A percentile compares a stretch with the other conserved stretches of the same genome.
These are phyloP conservation scores for Eupithecia insigniata DNA, from an alignment of 2,888 invertebrate species.

Conservation along the genomic window DNA sequence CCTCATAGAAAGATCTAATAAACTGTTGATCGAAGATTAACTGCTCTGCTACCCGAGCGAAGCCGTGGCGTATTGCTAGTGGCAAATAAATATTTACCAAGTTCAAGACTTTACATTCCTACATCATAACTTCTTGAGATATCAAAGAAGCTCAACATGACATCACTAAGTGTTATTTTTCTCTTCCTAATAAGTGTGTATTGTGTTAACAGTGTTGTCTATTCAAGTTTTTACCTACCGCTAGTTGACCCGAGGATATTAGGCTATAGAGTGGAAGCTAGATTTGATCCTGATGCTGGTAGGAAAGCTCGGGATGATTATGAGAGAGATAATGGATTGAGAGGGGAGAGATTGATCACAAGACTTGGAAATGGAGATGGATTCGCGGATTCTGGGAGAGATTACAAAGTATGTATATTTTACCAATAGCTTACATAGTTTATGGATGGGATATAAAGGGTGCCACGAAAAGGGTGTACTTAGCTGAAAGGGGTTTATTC, in stretches of 20 bases:
- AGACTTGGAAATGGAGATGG: constrained; percentile 68
- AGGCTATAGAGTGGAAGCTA: constrained; percentile 67
- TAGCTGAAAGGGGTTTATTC: too few species aligned
- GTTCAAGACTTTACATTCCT: not conserved
- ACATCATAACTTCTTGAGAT: constrained; percentile 2
- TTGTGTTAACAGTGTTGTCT: constrained; percentile 50
- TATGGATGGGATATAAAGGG: too few species aligned
- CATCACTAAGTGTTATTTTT: not conserved
- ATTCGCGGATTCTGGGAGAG: constrained; percentile 36
- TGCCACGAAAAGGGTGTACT: too few species aligned
- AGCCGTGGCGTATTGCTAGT: not conserved
- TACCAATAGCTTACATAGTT: too few species aligned
- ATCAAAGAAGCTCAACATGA: not conserved
- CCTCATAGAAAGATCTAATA: too few species aligned
- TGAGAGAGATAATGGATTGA: constrained; percentile 57
- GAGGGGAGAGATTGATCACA: constrained; percentile 66
- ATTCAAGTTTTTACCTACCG: constrained; percentile 77
- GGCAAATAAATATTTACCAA: constrained; percentile 1
- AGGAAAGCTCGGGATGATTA: constrained; percentile 56
- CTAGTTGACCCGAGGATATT: constrained; percentile 66
- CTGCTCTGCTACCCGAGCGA: not conserved
- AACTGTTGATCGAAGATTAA: too few species aligned
- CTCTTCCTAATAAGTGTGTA: not conserved
- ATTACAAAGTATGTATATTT: constrained; percentile 51
- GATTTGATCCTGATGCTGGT: constrained; percentile 62